Base-by-base conservation (phyloP, 2,888 invertebrate genomes). In the Pachymerium ferrugineum region DNA sequence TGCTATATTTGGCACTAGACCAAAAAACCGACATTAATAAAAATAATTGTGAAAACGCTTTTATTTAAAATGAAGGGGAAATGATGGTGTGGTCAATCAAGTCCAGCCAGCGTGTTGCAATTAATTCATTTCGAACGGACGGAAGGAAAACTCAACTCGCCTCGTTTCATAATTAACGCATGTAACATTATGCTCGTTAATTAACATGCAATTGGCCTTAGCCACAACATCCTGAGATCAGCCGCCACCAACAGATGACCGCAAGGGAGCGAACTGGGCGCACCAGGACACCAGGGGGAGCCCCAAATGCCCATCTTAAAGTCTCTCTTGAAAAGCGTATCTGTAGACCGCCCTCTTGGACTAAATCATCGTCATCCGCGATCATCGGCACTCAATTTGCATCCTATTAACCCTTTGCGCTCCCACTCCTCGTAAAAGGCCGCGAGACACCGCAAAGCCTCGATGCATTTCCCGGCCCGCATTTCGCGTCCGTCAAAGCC, bases 111-210 rank as follows among this genome's bases (percentile, higher is more conserved):
- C n/a, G n/a, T 28, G 25, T 62, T 62, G 25, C 62, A 62, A 62
- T 62, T 62, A 62, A 62, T 62, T 62, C 62, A 62, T 62, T 62
- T 62, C 62, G 62, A 62, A 62, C 10, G 62, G 62, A 62, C 62
- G 62, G 62, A 62, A 62, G 62, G 62, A 62, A 62, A 54, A 62
- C 25, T 22, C 25, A 62, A n/a, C 62, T 62, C 62, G 62, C 25
- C 62, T 62, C 62, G 62, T 62, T 62, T 62, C 62, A 62, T 62
- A 62, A 62, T 62, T 62, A 62, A 62, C 62, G 62, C 62, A n/a
- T 62, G 62, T 62, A 62, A 62, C 62, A 62, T 62, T 62, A 62
- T 62, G 22, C 62, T 62, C 62, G 62, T 62, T 62, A 62, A 62
- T 62, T 62, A 62, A 62, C 62, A 62, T 62, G 62, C 62, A 62